Percentiles rank a stretch among this genome's conserved stretches.
Conservation (phyloP, 1,140 invertebrate species). For the Lepeophtheirus salmonis region DNA sequence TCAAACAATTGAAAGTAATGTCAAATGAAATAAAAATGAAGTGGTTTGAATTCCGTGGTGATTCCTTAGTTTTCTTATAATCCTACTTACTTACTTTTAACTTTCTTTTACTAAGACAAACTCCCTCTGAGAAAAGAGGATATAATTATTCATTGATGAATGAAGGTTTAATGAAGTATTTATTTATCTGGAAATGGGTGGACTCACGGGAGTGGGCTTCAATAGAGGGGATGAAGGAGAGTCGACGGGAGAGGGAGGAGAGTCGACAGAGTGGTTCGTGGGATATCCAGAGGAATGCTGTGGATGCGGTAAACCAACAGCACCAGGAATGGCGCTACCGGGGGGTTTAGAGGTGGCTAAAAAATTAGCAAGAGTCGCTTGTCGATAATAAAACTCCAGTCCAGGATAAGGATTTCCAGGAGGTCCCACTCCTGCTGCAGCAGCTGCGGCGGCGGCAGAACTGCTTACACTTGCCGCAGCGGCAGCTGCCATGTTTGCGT, state of each 20-base stretch:
- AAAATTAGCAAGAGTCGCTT: constrained; percentile 24
- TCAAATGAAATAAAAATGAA: too few relatives aligned
- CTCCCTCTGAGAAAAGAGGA: not conserved
- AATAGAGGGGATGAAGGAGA: not conserved
- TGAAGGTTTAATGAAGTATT: not conserved
- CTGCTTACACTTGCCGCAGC: not conserved
- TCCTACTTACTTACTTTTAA: too few relatives aligned
- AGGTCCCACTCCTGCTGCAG: not conserved
- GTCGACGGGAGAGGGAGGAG: not conserved
- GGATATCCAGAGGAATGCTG: not conserved
- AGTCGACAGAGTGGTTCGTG: not conserved
- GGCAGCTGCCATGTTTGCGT: not conserved
- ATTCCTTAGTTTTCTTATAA: too few relatives aligned
- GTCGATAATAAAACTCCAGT: constrained; percentile 24
- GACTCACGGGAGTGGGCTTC: not conserved
- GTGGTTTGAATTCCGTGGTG: too few relatives aligned
- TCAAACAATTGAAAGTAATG: too few relatives aligned
- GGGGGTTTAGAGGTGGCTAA: not conserved
- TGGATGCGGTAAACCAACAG: too few relatives aligned
- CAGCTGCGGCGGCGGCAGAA: not conserved
- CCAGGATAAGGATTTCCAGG: not conserved
- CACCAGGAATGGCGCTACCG: too few relatives aligned
- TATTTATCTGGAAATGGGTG: constrained; percentile 8
- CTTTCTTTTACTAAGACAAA: too few relatives aligned
- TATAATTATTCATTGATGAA: not conserved